Evolutionary conservation across 2,113 vertebrate species (phyloP).

Genomic region (Podocnemis expansa): DNA sequence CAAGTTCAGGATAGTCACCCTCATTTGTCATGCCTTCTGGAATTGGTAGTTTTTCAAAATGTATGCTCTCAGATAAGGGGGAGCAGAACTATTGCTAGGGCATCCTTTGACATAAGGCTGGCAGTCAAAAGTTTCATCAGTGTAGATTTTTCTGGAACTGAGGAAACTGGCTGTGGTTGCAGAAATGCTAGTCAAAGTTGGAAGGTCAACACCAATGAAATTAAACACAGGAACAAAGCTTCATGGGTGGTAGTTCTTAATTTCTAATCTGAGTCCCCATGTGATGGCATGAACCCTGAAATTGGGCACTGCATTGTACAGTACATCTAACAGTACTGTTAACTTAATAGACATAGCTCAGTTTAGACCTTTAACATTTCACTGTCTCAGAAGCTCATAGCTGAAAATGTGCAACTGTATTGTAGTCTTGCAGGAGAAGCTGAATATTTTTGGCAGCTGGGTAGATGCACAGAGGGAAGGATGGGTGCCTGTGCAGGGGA

Average conservation of each 20-base stretch:
- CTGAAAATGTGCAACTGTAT: not conserved
- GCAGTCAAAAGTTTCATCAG: not conserved
- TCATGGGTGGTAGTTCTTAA: too few species aligned
- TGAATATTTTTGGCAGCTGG: not conserved
- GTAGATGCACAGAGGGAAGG: not conserved
- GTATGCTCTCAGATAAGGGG: too few species aligned
- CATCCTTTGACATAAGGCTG: not conserved
- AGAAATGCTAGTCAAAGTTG: not conserved
- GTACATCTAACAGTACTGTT: too few species aligned
- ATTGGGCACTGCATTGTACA: too few species aligned
- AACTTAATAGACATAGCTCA: not conserved
- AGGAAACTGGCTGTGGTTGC: not conserved
- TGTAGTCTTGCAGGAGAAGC: not conserved
- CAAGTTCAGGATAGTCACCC: too few species aligned
- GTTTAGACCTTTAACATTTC: not conserved
- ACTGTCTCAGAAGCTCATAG: not conserved
- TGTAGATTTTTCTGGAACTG: not conserved
- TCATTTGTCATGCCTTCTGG: too few species aligned
- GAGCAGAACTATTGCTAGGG: not conserved
- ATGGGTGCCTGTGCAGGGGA: too few species aligned
- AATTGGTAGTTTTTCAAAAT: too few species aligned
- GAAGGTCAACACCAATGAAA: not conserved
- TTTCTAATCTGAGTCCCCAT: too few species aligned
- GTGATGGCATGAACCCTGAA: not conserved
- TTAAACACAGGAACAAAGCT: not conserved